Evolutionary conservation across 2,797 vertebrate species (phyloP).

Genomic region (Anabacerthia variegaticeps): DNA sequence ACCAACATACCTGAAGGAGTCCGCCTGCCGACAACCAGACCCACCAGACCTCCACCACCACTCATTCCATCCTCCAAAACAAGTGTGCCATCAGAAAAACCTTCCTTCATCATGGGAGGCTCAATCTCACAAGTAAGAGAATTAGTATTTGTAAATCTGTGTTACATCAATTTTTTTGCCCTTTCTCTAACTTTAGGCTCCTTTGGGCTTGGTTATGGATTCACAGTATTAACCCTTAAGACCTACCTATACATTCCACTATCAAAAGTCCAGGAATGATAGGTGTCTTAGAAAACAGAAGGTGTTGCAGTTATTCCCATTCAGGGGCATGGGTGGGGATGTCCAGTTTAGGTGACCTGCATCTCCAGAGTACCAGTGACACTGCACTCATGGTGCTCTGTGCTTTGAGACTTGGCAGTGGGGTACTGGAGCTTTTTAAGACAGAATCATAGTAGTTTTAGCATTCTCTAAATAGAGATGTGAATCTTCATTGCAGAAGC

Average conservation of each 20-base stretch:
- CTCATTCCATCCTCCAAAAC: slow-evolving; percentile 97
- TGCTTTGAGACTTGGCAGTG: background rate
- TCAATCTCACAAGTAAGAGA: slow-evolving; percentile 94
- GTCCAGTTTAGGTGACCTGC: background rate
- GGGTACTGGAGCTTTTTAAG: background rate
- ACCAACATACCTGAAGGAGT: slow-evolving; percentile 89
- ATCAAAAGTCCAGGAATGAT: background rate
- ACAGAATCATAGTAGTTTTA: background rate
- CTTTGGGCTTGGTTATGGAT: fast-evolving
- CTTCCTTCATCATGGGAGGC: slow-evolving; percentile 96
- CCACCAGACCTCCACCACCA: slow-evolving; percentile 92
- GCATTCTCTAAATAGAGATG: background rate
- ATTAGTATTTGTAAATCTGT: background rate
- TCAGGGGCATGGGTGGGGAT: background rate
- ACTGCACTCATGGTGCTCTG: background rate
- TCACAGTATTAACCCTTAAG: background rate
- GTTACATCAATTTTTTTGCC: background rate
- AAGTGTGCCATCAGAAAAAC: slow-evolving; percentile 89
- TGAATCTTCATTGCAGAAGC: background rate
- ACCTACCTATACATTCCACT: background rate
- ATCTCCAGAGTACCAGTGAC: background rate
- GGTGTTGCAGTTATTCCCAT: background rate
- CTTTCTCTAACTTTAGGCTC: background rate
- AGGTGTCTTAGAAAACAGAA: background rate
- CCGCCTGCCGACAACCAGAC: slow-evolving; percentile 88